A percentile compares a stretch with the other conserved stretches of the same genome.
Evolutionary conservation across 2,888 invertebrate species (phyloP).

Genomic region (Apodemia hepburni): DNA sequence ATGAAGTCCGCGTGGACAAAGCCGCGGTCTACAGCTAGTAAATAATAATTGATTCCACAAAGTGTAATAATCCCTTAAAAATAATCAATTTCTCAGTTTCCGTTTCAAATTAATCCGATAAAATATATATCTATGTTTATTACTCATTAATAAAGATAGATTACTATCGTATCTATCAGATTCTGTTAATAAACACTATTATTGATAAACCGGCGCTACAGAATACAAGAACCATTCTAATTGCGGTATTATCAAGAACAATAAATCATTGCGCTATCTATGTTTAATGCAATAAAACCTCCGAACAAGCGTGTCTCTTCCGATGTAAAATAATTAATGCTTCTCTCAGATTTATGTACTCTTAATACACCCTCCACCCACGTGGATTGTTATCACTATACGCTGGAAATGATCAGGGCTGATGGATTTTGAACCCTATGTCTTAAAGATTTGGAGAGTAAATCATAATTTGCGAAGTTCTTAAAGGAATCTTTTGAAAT

Average conservation of each 20-base stretch:
- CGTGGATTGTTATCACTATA: slow-evolving; percentile 28
- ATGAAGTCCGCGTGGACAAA: too few relatives aligned
- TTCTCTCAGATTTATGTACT: slow-evolving; percentile 59
- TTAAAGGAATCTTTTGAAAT: slow-evolving; percentile 8
- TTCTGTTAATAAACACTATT: slow-evolving; percentile 1
- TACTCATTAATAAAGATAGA: neutral
- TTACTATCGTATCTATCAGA: neutral
- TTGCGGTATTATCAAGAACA: slow-evolving; percentile 43
- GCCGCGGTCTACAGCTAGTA: too few relatives aligned
- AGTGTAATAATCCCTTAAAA: too few relatives aligned
- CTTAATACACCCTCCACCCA: slow-evolving; percentile 62
- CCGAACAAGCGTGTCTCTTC: slow-evolving; percentile 38
- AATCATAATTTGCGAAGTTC: neutral
- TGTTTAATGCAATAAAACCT: slow-evolving; percentile 67
- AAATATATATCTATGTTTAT: neutral
- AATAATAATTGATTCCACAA: too few relatives aligned
- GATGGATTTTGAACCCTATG: slow-evolving; percentile 18
- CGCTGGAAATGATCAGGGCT: neutral
- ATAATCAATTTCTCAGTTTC: too few relatives aligned
- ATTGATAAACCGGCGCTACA: slow-evolving; percentile 12
- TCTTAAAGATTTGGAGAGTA: neutral
- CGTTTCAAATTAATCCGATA: too few relatives aligned
- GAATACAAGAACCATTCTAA: slow-evolving; percentile 25
- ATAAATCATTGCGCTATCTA: slow-evolving; percentile 65
- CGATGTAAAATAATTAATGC: slow-evolving; percentile 60